These are phyloP conservation scores for Salvelinus alpinus DNA, from an alignment of 2,113 vertebrate species.

Conservation along the genomic window DNA sequence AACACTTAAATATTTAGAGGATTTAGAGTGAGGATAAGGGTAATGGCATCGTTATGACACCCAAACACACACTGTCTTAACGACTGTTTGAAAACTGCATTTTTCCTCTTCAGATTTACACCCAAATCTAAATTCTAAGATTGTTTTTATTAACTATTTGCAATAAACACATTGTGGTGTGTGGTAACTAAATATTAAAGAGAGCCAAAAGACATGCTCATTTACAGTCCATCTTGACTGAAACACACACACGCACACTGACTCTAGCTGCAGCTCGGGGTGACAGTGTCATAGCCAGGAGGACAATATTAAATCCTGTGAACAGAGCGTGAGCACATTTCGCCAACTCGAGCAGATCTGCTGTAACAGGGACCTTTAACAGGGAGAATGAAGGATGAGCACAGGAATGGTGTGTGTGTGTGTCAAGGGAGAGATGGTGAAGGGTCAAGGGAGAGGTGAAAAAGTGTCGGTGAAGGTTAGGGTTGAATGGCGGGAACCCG, in stretches of 20 bases:
- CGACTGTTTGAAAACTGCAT: too few relatives aligned
- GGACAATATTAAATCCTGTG: constrained; percentile 4
- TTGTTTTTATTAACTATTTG: too few relatives aligned
- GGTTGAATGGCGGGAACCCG: too few relatives aligned
- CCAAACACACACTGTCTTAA: not conserved
- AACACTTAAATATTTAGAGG: not conserved
- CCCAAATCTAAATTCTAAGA: too few relatives aligned
- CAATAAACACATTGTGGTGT: too few relatives aligned
- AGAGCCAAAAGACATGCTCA: too few relatives aligned
- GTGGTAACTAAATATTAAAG: too few relatives aligned
- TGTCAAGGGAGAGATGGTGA: too few relatives aligned
- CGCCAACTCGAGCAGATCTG: constrained; percentile 17
- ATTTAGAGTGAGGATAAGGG: too few relatives aligned
- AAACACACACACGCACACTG: not conserved
- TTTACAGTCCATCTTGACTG: too few relatives aligned
- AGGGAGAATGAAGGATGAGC: constrained; percentile 5
- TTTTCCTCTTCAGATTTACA: too few relatives aligned
- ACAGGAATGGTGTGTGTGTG: not conserved
- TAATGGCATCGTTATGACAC: too few relatives aligned
- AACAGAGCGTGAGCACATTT: not conserved
- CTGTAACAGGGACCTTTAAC: not conserved
- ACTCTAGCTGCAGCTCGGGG: not conserved
- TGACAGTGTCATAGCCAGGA: constrained; percentile 1
- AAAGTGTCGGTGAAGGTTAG: not conserved
- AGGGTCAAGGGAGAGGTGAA: not conserved